Evolutionary conservation across 2,113 vertebrate species (phyloP).

Genomic region (Ameiurus melas): DNA sequence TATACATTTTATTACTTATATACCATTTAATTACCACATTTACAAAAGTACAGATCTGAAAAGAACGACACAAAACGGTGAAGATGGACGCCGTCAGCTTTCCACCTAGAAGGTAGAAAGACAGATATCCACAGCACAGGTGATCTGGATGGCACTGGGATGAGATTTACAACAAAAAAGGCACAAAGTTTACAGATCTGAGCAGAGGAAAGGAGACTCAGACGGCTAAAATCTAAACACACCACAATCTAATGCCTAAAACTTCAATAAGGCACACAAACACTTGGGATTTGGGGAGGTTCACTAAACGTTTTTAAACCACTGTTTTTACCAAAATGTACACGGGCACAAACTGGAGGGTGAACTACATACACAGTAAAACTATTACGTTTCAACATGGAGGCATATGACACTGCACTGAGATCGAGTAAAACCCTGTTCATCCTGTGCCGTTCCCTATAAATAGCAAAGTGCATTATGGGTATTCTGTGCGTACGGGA

Average conservation of each 20-base stretch:
- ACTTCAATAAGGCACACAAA: constrained; percentile 52
- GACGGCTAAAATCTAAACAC: constrained; percentile 2
- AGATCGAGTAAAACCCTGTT: constrained; percentile 1
- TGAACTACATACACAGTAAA: constrained; percentile 44
- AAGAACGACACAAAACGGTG: constrained; percentile 34
- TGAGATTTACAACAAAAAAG: constrained; percentile 41
- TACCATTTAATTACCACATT: constrained; percentile 48
- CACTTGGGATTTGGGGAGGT: constrained; percentile 34
- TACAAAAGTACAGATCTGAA: constrained; percentile 52
- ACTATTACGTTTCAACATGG: constrained; percentile 41
- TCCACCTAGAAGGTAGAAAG: constrained; percentile 30
- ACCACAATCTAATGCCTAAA: constrained; percentile 11
- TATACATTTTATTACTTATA: constrained; percentile 40
- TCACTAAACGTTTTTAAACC: constrained; percentile 46
- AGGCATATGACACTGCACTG: constrained; percentile 24
- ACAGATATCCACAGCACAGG: constrained; percentile 30
- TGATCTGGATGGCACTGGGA: constrained; percentile 31
- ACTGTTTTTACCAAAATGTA: constrained; percentile 32
- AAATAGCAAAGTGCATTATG: constrained; percentile 1
- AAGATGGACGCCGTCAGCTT: constrained; percentile 30
- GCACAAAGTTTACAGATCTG: constrained; percentile 41
- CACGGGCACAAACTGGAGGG: constrained; percentile 41
- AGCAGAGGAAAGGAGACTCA: constrained; percentile 23
- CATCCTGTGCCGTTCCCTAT: neutral
- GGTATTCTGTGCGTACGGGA: neutral